Conservation (phyloP, 1,140 invertebrate genomes). For the Drosophila baimaii region DNA sequence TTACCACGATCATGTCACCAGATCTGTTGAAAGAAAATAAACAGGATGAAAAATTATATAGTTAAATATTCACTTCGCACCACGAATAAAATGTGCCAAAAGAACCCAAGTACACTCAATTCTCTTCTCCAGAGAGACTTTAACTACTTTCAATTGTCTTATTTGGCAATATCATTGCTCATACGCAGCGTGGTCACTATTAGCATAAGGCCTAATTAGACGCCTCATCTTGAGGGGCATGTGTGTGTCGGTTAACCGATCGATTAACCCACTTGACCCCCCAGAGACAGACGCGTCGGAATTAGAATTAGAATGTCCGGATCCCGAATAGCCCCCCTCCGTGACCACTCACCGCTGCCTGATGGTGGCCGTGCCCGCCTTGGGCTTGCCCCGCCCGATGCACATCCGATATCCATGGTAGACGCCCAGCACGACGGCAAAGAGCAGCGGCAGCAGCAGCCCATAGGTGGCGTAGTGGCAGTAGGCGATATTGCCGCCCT, state of each 20-base stretch:
- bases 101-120: background rate
- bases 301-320: slow-evolving; percentile 47
- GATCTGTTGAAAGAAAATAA: slow-evolving; percentile 82
- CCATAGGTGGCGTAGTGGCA: slow-evolving; percentile 88
- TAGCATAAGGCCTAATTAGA: slow-evolving; percentile 70
- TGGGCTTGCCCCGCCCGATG: slow-evolving; percentile 86
- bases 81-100: background rate
- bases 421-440: slow-evolving; percentile 86
- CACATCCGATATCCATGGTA: slow-evolving; percentile 89
- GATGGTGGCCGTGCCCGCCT: slow-evolving; percentile 85
- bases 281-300: slow-evolving; percentile 35
- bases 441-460: slow-evolving; percentile 85
- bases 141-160: slow-evolving; percentile 40
- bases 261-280: slow-evolving; percentile 74
- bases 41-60: slow-evolving; percentile 1
- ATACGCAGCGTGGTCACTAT: slow-evolving; percentile 31
- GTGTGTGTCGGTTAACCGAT: slow-evolving; percentile 30
- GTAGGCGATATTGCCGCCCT: slow-evolving; percentile 87
- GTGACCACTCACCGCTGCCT: slow-evolving; percentile 85
- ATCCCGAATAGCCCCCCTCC: background rate
- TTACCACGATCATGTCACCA: slow-evolving; percentile 86
- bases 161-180: slow-evolving; percentile 29
- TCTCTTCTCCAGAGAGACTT: background rate
- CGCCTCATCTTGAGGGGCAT: slow-evolving; percentile 28
- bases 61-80: slow-evolving; percentile 7